A percentile compares a stretch with the other conserved stretches of the same genome.
These are phyloP conservation scores for Mythimna impura DNA, from an alignment of 2,888 invertebrate species.

Conservation along the genomic window DNA sequence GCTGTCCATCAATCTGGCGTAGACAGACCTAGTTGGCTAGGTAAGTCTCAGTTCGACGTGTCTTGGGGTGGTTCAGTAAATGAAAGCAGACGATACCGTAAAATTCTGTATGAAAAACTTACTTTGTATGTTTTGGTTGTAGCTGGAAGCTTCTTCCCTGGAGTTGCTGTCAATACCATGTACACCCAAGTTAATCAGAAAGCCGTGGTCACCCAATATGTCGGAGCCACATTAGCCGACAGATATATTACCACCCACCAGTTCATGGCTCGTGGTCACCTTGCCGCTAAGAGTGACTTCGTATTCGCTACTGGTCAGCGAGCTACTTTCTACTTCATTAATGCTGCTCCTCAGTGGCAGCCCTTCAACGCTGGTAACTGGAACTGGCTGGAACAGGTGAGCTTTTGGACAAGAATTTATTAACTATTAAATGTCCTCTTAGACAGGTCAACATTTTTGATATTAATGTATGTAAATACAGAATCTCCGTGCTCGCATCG, in stretches of 20 bases:
- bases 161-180: conserved; percentile 78
- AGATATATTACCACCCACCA: conserved; percentile 85
- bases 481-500: conserved; percentile 83
- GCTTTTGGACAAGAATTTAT: background rate
- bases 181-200: conserved; percentile 84
- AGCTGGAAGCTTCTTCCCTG: conserved; percentile 88
- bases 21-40: conserved; percentile 85
- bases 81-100: background rate
- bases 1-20: conserved; percentile 86
- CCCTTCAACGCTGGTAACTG: conserved; percentile 91
- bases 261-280: conserved; percentile 91
- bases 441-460: background rate
- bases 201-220: conserved; percentile 71
- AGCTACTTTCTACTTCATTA: conserved; percentile 91
- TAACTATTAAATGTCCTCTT: background rate
- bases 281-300: conserved; percentile 91
- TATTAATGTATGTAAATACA: conserved; percentile 51
- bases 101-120: background rate
- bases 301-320: conserved; percentile 91
- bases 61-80: background rate
- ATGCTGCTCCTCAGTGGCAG: conserved; percentile 93
- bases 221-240: conserved; percentile 79
- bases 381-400: conserved; percentile 87
- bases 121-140: conserved; percentile 34
- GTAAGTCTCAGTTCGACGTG: conserved; percentile 61